These are phyloP conservation scores for Hippolais icterina DNA, from an alignment of 2,113 vertebrate genomes.

Conservation along the genomic window DNA sequence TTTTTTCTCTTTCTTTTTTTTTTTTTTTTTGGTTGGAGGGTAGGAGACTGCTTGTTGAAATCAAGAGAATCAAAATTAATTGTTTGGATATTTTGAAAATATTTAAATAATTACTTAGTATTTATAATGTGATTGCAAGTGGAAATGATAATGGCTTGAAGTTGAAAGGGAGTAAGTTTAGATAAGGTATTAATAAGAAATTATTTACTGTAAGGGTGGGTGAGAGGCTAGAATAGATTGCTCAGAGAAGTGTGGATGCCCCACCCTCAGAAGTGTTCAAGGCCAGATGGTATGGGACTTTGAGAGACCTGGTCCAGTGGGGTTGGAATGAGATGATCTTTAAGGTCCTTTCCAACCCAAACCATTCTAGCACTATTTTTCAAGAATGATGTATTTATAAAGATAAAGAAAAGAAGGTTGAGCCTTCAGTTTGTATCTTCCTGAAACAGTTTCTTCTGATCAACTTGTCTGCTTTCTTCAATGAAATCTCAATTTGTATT, in stretches of 20 bases:
- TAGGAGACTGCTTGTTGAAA: background rate
- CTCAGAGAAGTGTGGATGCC: background rate
- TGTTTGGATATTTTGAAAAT: background rate
- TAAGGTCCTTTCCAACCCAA: background rate
- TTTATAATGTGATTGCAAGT: background rate
- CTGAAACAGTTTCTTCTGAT: background rate
- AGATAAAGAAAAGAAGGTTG: rapidly evolving
- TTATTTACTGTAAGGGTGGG: rapidly evolving
- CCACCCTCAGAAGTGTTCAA: background rate
- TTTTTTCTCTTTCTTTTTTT: background rate
- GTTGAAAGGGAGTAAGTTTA: background rate
- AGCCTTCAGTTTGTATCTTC: background rate
- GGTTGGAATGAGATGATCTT: background rate
- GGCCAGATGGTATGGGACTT: background rate
- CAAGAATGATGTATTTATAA: background rate
- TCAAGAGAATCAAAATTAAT: background rate
- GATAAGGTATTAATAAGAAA: background rate
- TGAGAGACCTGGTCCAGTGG: background rate
- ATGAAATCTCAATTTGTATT: background rate
- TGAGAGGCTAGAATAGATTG: background rate
- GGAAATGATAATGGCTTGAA: background rate
- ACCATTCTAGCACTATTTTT: background rate
- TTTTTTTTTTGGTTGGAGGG: rapidly evolving
- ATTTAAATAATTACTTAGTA: background rate
- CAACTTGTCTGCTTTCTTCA: background rate